Evolutionary conservation across 2,888 invertebrate genomes (phyloP).

Genomic region (Drosophila meridiana): DNA sequence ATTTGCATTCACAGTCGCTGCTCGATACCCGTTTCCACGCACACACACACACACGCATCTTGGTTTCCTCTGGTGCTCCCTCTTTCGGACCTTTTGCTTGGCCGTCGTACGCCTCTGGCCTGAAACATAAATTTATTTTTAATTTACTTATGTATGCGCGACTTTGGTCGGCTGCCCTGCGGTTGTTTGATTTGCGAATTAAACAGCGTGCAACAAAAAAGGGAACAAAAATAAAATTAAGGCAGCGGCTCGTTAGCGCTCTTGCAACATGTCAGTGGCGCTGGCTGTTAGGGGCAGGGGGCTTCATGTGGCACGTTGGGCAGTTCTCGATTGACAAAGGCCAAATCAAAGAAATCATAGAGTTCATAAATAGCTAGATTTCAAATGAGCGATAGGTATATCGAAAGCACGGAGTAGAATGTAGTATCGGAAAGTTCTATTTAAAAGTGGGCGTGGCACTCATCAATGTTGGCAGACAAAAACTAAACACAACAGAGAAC

Average conservation of each 20-base stretch:
- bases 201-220: slow-evolving; percentile 56
- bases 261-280: not conserved
- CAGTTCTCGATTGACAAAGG: slow-evolving; percentile 51
- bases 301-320: not conserved
- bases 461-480: slow-evolving; percentile 49
- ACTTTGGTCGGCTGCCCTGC: slow-evolving; percentile 67
- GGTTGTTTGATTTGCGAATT: slow-evolving; percentile 80
- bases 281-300: not conserved
- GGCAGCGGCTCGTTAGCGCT: slow-evolving; percentile 55
- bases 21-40: slow-evolving; percentile 25
- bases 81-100: slow-evolving; percentile 3
- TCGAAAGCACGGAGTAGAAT: not conserved
- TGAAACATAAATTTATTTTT: slow-evolving; percentile 78
- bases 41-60: slow-evolving; percentile 18
- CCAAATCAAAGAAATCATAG: slow-evolving; percentile 55
- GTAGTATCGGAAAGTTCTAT: no score
- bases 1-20: slow-evolving; percentile 68
- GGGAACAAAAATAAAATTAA: slow-evolving; percentile 4
- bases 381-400: not conserved
- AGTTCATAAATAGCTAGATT: slow-evolving; percentile 41
- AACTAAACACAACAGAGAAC: not conserved
- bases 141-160: slow-evolving; percentile 79
- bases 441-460: slow-evolving; percentile 55
- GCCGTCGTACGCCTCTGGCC: slow-evolving; percentile 53
- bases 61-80: not conserved